Evolutionary conservation across 2,888 invertebrate genomes (phyloP).

Genomic region (Stenchaetothrips biformis): DNA sequence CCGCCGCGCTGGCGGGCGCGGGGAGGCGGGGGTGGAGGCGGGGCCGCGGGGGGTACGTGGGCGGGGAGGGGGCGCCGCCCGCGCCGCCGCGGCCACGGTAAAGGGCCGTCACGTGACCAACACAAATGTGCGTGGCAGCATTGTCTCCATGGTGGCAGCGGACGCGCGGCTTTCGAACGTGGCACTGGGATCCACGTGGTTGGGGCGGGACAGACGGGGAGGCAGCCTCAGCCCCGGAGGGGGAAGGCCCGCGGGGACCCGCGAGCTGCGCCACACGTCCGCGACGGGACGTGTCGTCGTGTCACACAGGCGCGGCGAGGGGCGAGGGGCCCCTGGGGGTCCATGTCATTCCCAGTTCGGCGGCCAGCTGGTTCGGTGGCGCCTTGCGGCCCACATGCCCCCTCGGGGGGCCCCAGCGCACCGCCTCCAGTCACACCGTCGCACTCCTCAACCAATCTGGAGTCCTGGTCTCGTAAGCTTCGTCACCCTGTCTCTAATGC

Average conservation of each 20-base stretch:
- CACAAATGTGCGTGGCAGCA: constrained; percentile 24
- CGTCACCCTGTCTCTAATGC: too few species aligned
- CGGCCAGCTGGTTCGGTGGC: too few species aligned
- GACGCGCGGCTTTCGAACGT: constrained; percentile 1
- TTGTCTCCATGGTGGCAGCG: too few species aligned
- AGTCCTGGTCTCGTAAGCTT: too few species aligned
- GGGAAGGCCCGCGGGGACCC: background rate
- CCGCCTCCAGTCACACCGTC: too few species aligned
- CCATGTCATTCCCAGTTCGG: too few species aligned
- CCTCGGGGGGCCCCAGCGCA: background rate
- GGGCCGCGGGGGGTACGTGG: constrained; percentile 31
- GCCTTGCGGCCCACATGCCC: too few species aligned
- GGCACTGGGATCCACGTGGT: constrained; percentile 19
- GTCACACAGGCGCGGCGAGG: too few species aligned
- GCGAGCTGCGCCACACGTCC: background rate
- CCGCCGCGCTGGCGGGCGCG: background rate
- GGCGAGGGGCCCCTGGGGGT: too few species aligned
- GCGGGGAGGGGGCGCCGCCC: background rate
- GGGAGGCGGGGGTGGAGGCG: constrained; percentile 28
- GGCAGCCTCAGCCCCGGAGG: constrained; percentile 25
- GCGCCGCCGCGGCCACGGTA: too few species aligned
- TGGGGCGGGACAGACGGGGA: constrained; percentile 25
- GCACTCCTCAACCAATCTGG: too few species aligned
- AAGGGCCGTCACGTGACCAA: constrained; percentile 16
- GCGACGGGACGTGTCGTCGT: background rate